These are phyloP conservation scores for Tenualosa ilisha DNA, from an alignment of 2,797 vertebrate genomes.

Conservation along the genomic window DNA sequence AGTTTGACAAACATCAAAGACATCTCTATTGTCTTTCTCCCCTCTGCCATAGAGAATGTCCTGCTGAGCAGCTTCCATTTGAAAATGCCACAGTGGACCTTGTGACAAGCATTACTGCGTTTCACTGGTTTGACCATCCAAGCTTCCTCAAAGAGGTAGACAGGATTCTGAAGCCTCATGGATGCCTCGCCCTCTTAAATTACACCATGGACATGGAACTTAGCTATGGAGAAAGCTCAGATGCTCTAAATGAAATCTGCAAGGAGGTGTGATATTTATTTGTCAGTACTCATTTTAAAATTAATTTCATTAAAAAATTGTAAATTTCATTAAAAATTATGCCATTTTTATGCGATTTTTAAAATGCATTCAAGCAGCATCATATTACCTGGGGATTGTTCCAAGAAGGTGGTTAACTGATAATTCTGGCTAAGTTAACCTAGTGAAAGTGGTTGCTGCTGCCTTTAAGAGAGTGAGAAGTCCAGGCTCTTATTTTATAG, in stretches of 20 bases:
- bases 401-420: too few relatives aligned
- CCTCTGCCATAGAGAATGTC: slow-evolving; percentile 63
- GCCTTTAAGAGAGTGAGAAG: too few relatives aligned
- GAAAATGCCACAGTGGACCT: slow-evolving; percentile 73
- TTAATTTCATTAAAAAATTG: too few relatives aligned
- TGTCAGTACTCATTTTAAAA: background rate
- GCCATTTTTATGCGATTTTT: too few relatives aligned
- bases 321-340: too few relatives aligned
- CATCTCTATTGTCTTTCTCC: background rate
- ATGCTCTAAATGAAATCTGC: slow-evolving; percentile 71
- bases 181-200: slow-evolving; percentile 77
- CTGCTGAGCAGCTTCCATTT: slow-evolving; percentile 77
- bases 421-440: too few relatives aligned
- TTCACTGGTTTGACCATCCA: slow-evolving; percentile 79
- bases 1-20: background rate
- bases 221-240: slow-evolving; percentile 59
- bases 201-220: slow-evolving; percentile 75
- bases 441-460: too few relatives aligned
- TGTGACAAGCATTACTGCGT: slow-evolving; percentile 76
- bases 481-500: too few relatives aligned
- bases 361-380: too few relatives aligned
- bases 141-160: slow-evolving; percentile 74
- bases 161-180: slow-evolving; percentile 72
- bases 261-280: slow-evolving; percentile 66
- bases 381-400: too few relatives aligned